Base-by-base conservation (phyloP, 2,113 vertebrate species). In the Bambusicola thoracicus region DNA sequence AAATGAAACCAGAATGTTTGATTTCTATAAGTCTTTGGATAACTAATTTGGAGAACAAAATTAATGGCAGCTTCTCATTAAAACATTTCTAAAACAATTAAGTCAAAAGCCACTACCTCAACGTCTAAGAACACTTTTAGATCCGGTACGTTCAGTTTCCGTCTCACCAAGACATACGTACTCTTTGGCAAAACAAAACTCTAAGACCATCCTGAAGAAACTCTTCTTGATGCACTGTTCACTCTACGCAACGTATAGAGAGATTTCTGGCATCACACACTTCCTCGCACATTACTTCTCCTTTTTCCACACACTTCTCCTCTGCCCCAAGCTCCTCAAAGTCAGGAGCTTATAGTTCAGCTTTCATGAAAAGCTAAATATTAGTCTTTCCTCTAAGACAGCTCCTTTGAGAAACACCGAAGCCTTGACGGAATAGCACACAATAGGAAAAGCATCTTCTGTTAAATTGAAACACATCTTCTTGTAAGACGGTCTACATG, bases 41-140 rank as follows among this genome's bases (percentile, higher is more conserved):
- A 93, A 95, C 94, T 96, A 94, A 97, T 97, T 95, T 95, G 92
- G 94, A 95, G 70, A 94, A 95, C 65, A 93, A 95, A 98, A 96
- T 87, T 94, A 97, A 95, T 75, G 78, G 88, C 89, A 97, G 86
- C 90, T 89, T 95, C 95, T 92, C 90, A 94, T 80, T 94, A 94
- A 96, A 96, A 70, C 53, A 51, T 93, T 53, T 53, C 13, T 53
- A 70, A 12, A 93, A 56, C n/a, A 96, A 89, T 88, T 83, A 93
- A 97, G 85, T 94, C 21, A 94, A 87, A 53, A 96, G 87, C 10
- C 22, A 93, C 16, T 55, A 86, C n/a, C 51, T 88, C 66, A 96
- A 94, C 81, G 67, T 69, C 65, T 87, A 94, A 75, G 83, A 96
- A 94, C 20, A 21, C 76, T 77, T 84, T 44, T 66, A 93, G 46